These are phyloP conservation scores for Mallotus villosus DNA, from an alignment of 2,797 vertebrate species.

Conservation along the genomic window DNA sequence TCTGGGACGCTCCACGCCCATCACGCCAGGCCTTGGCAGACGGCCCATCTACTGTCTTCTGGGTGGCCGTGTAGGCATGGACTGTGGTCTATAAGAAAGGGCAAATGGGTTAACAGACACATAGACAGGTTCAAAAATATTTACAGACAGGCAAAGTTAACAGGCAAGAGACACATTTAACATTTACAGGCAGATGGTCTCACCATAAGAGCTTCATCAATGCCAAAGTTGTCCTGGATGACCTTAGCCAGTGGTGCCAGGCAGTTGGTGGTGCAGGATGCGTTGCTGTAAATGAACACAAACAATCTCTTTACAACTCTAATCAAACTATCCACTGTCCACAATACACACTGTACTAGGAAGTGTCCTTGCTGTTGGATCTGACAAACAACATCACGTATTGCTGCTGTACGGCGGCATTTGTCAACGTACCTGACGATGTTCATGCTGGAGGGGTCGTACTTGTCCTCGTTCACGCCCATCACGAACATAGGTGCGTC, in stretches of 20 bases:
- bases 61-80: constrained; percentile 89
- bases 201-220: constrained; percentile 89
- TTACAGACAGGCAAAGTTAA: neutral
- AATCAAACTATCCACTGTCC: neutral
- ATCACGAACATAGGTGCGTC: constrained; percentile 90
- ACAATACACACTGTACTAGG: neutral
- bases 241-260: constrained; percentile 90
- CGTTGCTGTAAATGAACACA: constrained; percentile 75
- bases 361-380: neutral
- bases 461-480: constrained; percentile 87
- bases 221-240: constrained; percentile 87
- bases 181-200: constrained; percentile 28
- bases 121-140: constrained; percentile 1
- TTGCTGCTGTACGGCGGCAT: neutral
- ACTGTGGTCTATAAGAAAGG: constrained; percentile 80
- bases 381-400: neutral
- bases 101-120: neutral
- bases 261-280: constrained; percentile 93
- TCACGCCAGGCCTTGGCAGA: constrained; percentile 88
- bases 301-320: constrained; percentile 8
- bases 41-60: constrained; percentile 91
- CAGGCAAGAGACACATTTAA: neutral
- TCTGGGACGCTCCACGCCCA: constrained; percentile 83
- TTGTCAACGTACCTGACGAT: constrained; percentile 79
- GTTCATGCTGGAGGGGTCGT: constrained; percentile 81